Conservation (phyloP, 2,797 vertebrate species). For the Octomys mimax region DNA sequence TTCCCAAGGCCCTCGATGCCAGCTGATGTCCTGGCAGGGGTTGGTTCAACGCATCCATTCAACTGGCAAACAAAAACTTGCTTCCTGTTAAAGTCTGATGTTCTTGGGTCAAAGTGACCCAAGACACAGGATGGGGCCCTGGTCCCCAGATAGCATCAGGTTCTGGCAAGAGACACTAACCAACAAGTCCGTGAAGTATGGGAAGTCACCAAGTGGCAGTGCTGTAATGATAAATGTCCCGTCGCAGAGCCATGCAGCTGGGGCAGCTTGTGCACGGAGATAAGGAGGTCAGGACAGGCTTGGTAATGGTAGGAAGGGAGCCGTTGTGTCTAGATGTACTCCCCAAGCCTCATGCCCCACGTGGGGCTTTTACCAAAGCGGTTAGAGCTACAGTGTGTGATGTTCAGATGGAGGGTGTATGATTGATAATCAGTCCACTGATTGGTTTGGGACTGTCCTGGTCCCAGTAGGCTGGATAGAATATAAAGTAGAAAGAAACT, state of each 20-base stretch:
- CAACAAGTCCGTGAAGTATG: rapidly evolving
- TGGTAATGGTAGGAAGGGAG: neutral
- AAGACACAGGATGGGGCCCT: neutral
- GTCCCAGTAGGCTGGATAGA: neutral
- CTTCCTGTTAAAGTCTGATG: neutral
- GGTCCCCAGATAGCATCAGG: neutral
- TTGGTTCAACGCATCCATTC: no score
- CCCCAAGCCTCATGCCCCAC: neutral
- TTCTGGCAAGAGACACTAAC: neutral
- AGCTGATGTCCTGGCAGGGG: neutral
- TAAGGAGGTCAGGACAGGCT: neutral
- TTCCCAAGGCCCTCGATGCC: neutral
- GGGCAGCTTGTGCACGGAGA: neutral
- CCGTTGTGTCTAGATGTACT: neutral
- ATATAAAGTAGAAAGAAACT: neutral
- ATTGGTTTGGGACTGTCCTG: neutral
- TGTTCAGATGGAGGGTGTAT: neutral
- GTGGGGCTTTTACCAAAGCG: neutral
- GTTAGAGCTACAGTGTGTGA: neutral
- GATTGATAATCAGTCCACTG: neutral
- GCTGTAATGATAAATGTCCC: rapidly evolving
- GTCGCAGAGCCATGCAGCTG: rapidly evolving
- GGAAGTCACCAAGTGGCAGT: rapidly evolving
- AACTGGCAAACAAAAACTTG: neutral
- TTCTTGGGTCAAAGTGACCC: neutral